phyloP scores from a whole-genome alignment of 2,888 invertebrate genomes.

The Alsophila aescularia region DNA sequence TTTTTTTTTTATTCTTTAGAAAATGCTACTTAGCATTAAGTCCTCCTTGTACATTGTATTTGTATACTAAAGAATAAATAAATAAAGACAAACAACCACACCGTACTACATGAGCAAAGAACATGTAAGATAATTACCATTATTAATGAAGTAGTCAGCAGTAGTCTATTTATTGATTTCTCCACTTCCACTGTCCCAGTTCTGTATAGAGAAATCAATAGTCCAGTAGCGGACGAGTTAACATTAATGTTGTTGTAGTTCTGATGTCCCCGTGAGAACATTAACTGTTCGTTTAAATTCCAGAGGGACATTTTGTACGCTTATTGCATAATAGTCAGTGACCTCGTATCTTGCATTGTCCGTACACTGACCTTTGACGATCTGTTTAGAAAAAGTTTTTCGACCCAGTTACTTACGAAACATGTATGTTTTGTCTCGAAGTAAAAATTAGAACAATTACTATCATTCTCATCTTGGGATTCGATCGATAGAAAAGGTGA shows the following conservation, averaged over 20 bases:
- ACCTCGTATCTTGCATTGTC: constrained; percentile 8
- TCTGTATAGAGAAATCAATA: constrained; percentile 29
- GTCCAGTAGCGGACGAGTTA: constrained; percentile 28
- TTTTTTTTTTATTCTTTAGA: too few species aligned
- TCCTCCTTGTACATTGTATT: too few species aligned
- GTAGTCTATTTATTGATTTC: constrained; percentile 10
- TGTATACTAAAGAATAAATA: too few species aligned
- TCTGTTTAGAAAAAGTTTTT: not conserved
- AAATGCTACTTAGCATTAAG: too few species aligned
- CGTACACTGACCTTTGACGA: not conserved
- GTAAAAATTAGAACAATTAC: too few species aligned
- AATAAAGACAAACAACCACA: too few species aligned
- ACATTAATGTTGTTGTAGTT: constrained; percentile 23
- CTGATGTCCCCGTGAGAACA: constrained; percentile 51
- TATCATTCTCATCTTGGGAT: too few species aligned
- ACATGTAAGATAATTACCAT: constrained; percentile 3
- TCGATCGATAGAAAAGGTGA: too few species aligned
- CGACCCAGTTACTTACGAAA: too few species aligned
- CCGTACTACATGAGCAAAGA: not conserved
- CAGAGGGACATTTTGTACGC: constrained; percentile 36
- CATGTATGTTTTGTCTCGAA: too few species aligned
- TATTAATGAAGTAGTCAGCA: constrained; percentile 2
- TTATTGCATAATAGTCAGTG: constrained; percentile 38
- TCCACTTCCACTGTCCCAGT: constrained; percentile 14
- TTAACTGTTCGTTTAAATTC: constrained; percentile 47